Percentiles rank a stretch among this genome's conserved stretches.
These are phyloP conservation scores for Gerris buenoi DNA, from an alignment of 1,140 invertebrate genomes.

Conservation along the genomic window DNA sequence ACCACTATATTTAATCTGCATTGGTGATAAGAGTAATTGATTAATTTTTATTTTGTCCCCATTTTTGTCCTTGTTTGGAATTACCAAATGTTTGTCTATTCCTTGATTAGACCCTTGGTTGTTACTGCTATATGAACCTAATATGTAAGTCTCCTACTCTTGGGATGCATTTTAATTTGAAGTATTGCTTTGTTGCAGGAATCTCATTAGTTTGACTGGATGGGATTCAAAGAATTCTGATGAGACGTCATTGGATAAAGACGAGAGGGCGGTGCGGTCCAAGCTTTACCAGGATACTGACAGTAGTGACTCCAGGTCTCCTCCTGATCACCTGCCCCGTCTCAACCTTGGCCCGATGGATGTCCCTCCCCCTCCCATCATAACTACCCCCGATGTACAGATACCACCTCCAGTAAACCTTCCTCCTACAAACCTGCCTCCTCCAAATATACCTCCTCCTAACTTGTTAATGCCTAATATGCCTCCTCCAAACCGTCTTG, in stretches of 20 bases:
- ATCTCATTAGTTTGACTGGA: conserved; percentile 65
- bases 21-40: too few relatives aligned
- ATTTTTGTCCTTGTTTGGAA: too few relatives aligned
- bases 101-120: too few relatives aligned
- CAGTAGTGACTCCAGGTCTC: background rate
- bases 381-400: too few relatives aligned
- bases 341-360: background rate
- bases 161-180: too few relatives aligned
- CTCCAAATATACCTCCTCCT: background rate
- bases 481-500: background rate
- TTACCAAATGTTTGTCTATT: too few relatives aligned
- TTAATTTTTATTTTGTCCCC: too few relatives aligned
- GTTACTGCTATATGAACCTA: too few relatives aligned
- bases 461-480: background rate
- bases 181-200: conserved; percentile 33
- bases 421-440: background rate
- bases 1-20: too few relatives aligned
- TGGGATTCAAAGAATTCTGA: conserved; percentile 35
- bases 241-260: background rate
- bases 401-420: background rate
- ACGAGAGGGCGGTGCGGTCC: background rate
- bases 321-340: background rate
- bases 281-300: background rate
- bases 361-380: background rate
- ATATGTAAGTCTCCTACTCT: too few relatives aligned